Evolutionary conservation across 2,888 invertebrate genomes (phyloP), one percentile per base, ranked within the genome.

Genomic region (Eilema sororculum): DNA sequence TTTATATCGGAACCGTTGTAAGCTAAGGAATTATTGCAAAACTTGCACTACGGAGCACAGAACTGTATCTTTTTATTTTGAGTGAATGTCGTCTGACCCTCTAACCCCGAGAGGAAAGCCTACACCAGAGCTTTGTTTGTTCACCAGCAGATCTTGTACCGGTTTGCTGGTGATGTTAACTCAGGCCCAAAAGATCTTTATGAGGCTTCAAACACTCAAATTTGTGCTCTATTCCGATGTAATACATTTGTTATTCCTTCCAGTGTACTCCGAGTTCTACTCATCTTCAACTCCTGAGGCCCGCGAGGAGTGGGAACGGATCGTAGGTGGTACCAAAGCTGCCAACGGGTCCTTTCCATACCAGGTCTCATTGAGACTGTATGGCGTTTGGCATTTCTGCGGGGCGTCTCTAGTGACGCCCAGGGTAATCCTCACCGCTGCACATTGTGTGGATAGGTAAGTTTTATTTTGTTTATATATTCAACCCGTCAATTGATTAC

Each of bases 381-480:
- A 89, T 78, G 95, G 93, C 0, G 89, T 93, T 8, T 92, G 94
- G 80, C 96, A 96, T 80, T 96, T 96, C 84, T 96, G 96, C 76
- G 96, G 96, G 0, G 96, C 96, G 0, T 96, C 96, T 0, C 88
- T 96, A 3, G 85, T 96, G 20, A 95, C 95, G 33, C 93, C 96
- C 0, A 84, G 93, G 13, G 94, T 95, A 4, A 93, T 96, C 30
- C 81, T 96, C 16, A 96, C 96, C 0, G 96, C 96, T 0, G 96
- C 96, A 10, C 96, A 96, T 79, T 96, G 96, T 67, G 92, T 96
- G 13, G 90, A 94, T 52, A 91, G 95, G 96, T 96, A 79, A 72
- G 33, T 0, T 16, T 46, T 6, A 46, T 20, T 41, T 0, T 41
- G 0, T 41, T 37, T 37, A 12, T 1, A 37, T 13, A 12, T 37